A percentile compares a stretch with the other conserved stretches of the same genome.
phyloP scores from a whole-genome alignment of 2,113 vertebrate genomes.

The Trogon surrucura region DNA sequence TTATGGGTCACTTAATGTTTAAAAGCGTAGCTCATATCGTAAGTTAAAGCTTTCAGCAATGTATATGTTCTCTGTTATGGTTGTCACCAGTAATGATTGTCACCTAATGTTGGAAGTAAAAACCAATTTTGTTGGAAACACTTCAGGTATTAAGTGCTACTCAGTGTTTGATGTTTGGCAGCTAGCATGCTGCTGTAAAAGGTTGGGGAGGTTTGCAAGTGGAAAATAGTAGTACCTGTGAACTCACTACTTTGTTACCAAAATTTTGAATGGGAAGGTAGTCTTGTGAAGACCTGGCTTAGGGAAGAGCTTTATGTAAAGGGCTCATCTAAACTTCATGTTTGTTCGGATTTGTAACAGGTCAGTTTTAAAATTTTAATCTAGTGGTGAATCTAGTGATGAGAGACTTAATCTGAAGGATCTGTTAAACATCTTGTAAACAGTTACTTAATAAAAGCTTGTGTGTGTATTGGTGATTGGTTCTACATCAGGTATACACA shows the following conservation, averaged over 20 bases:
- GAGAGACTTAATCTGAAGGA: neutral
- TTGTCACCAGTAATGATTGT: neutral
- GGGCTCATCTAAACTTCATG: neutral
- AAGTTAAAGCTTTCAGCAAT: neutral
- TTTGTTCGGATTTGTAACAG: neutral
- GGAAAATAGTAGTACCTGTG: neutral
- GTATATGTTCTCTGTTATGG: neutral
- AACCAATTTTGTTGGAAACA: neutral
- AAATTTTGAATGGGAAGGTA: neutral
- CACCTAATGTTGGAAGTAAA: neutral
- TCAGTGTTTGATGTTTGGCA: neutral
- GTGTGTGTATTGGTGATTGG: neutral
- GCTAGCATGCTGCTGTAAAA: neutral
- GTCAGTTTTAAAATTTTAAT: neutral
- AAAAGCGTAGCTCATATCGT: neutral
- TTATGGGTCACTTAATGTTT: slow-evolving; percentile 35
- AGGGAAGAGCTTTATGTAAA: neutral
- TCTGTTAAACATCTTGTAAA: neutral
- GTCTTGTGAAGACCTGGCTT: neutral
- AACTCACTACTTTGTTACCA: neutral
- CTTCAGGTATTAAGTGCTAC: neutral
- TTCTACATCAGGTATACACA: neutral
- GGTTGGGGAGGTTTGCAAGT: neutral
- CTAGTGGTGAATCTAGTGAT: neutral
- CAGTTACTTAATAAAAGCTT: slow-evolving; percentile 37